phyloP scores from a whole-genome alignment of 2,888 invertebrate genomes.

The Philhelius pedissequus region DNA sequence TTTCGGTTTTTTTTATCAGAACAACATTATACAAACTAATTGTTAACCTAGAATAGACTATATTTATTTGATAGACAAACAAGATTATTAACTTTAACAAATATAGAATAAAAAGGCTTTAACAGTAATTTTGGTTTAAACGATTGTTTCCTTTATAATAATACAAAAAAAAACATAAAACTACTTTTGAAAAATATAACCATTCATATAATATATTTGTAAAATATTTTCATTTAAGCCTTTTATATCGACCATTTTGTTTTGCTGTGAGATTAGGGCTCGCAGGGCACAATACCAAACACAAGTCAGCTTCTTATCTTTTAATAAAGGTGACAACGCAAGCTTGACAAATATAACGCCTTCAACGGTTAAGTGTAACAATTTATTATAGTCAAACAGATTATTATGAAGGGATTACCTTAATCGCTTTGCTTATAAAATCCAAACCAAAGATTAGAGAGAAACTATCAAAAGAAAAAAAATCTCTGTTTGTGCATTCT shows the following conservation, averaged over 20 bases:
- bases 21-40: slow-evolving; percentile 36
- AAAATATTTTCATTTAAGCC: background rate
- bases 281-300: background rate
- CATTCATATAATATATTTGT: background rate
- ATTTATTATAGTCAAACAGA: background rate
- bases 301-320: background rate
- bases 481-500: background rate
- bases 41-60: slow-evolving; percentile 31
- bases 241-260: background rate
- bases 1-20: slow-evolving; percentile 29
- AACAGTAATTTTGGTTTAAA: slow-evolving; percentile 63
- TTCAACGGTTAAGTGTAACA: background rate
- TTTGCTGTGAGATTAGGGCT: background rate
- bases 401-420: background rate
- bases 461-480: background rate
- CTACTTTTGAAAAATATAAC: background rate
- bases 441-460: background rate
- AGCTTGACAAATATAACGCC: slow-evolving; percentile 1
- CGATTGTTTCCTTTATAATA: slow-evolving; percentile 20
- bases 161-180: slow-evolving; percentile 1
- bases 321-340: background rate
- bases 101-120: slow-evolving; percentile 50
- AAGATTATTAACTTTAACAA: slow-evolving; percentile 50
- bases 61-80: slow-evolving; percentile 43
- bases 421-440: background rate